Evolutionary conservation across 2,888 invertebrate species (phyloP).

Genomic region (Tipula helvola): DNA sequence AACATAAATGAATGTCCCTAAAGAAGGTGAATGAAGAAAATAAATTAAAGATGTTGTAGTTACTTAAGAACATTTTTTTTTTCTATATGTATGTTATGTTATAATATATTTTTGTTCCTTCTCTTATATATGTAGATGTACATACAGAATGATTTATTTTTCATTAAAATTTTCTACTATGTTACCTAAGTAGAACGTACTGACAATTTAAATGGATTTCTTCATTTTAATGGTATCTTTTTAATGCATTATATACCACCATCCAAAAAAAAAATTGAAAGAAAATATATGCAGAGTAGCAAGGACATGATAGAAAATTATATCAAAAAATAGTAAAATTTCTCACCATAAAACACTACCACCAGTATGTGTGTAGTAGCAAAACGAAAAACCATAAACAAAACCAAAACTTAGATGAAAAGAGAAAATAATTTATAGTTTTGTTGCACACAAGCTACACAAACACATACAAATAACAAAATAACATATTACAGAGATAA

Average conservation of each 20-base stretch:
- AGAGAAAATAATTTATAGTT: not conserved
- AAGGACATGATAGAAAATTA: not conserved
- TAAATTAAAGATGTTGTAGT: not conserved
- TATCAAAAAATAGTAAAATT: not conserved
- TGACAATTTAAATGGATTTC: slow-evolving; percentile 4
- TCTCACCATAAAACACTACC: not conserved
- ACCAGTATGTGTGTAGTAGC: not conserved
- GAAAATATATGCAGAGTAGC: not conserved
- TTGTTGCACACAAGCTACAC: not conserved
- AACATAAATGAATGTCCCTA: not conserved
- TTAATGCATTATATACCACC: not conserved
- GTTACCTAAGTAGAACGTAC: slow-evolving; percentile 4
- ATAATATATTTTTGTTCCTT: not conserved
- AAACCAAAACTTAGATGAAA: not conserved
- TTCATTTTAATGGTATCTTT: not conserved
- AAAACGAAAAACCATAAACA: not conserved
- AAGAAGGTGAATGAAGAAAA: not conserved
- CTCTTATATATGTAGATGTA: not conserved
- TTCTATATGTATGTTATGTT: not conserved
- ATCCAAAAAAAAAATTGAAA: not conserved
- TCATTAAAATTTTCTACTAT: not conserved
- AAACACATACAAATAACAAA: not conserved
- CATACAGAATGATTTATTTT: not conserved
- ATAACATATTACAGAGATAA: not conserved
- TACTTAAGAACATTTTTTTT: not conserved